Conservation (phyloP, 1,140 invertebrate species). For the Hyles vespertilio region DNA sequence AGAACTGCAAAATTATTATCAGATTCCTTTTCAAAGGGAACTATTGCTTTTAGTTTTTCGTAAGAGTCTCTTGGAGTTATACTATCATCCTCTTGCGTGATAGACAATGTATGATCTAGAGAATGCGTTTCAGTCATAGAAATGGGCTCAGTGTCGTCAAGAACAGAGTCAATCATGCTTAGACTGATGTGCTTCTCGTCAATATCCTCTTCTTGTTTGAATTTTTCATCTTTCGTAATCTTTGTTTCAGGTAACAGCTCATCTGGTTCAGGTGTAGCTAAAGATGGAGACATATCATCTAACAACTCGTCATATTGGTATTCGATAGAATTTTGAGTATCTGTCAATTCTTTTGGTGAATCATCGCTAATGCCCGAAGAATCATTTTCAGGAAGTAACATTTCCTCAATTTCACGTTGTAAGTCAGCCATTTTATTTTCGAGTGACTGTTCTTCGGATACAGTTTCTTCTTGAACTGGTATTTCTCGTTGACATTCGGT, state of each 20-base stretch:
- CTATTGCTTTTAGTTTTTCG: too few relatives aligned
- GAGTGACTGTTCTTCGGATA: constrained; percentile 58
- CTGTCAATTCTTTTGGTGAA: constrained; percentile 47
- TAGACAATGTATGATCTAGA: constrained; percentile 16
- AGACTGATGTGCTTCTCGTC: constrained; percentile 33
- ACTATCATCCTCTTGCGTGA: constrained; percentile 20
- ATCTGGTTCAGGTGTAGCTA: constrained; percentile 57
- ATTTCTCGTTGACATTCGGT: constrained; percentile 13
- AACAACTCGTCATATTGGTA: constrained; percentile 49
- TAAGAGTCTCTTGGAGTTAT: constrained; percentile 8
- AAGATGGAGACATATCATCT: constrained; percentile 49
- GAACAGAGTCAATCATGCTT: constrained; percentile 30
- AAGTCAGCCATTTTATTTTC: constrained; percentile 70
- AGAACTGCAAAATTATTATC: neutral
- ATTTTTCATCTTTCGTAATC: neutral
- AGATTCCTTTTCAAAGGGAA: too few relatives aligned
- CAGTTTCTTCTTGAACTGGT: constrained; percentile 23
- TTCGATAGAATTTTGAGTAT: constrained; percentile 42
- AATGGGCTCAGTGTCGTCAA: constrained; percentile 28
- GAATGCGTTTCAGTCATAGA: constrained; percentile 19
- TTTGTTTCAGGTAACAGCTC: constrained; percentile 16
- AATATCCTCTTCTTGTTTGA: constrained; percentile 7
- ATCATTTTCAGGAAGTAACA: constrained; percentile 65
- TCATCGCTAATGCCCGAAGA: constrained; percentile 47
- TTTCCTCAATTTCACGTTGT: constrained; percentile 70